Percentiles rank a stretch among this genome's conserved stretches.
Conservation (phyloP, 1,140 invertebrate genomes). For the Camponotus vicinus region DNA sequence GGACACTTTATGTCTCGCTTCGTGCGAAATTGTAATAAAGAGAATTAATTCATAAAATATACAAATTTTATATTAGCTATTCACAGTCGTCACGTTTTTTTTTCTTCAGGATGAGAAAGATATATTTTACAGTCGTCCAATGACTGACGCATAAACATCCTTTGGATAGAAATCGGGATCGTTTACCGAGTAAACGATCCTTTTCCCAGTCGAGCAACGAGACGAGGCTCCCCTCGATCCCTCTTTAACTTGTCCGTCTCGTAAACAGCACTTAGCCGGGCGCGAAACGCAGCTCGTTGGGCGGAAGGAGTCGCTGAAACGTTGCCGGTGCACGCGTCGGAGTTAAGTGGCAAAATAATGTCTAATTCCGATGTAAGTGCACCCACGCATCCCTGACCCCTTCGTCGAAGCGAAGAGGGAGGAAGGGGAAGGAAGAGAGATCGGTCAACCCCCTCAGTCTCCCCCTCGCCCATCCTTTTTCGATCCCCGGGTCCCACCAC, state of each 20-base stretch:
- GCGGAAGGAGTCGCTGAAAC: conserved; percentile 47
- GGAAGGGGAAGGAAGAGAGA: neutral
- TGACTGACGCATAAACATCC: neutral
- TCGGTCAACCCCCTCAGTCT: conserved; percentile 12
- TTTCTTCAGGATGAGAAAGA: neutral
- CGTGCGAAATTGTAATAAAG: neutral
- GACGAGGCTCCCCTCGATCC: conserved; percentile 28
- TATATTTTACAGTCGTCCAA: neutral
- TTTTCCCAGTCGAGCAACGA: conserved; percentile 13
- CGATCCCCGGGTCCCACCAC: conserved; percentile 19
- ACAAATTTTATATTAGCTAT: neutral
- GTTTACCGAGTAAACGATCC: conserved; percentile 26
- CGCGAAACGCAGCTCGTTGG: conserved; percentile 49
- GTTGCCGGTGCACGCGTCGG: conserved; percentile 48
- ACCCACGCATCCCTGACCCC: conserved; percentile 57
- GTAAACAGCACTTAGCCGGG: conserved; percentile 56
- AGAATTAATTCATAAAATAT: neutral
- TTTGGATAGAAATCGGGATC: conserved; percentile 29
- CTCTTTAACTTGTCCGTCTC: conserved; percentile 48
- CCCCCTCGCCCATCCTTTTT: neutral
- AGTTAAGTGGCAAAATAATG: conserved; percentile 58
- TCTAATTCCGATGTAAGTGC: conserved; percentile 56
- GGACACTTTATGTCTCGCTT: neutral
- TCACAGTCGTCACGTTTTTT: neutral
- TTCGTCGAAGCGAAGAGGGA: conserved; percentile 11